A percentile compares a stretch with the other conserved stretches of the same genome.
These are phyloP conservation scores for Leptobrachium leishanense DNA, from an alignment of 2,113 vertebrate species.

Conservation along the genomic window DNA sequence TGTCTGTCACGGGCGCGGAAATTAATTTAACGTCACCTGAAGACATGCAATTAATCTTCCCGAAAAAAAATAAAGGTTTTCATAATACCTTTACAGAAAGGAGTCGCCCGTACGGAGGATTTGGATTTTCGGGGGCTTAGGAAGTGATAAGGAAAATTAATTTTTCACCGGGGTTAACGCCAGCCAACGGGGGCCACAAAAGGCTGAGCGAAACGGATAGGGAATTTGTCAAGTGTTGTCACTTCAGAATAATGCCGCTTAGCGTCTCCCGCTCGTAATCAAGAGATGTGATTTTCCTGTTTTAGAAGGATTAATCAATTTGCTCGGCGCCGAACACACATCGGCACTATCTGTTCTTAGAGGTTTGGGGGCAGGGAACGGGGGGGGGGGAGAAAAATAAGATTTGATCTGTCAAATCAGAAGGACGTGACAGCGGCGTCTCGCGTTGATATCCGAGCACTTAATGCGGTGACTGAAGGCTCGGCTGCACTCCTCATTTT, in stretches of 20 bases:
- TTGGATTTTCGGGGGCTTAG: conserved; percentile 94
- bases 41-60: conserved; percentile 97
- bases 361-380: conserved; percentile 54
- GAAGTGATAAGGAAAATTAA: conserved; percentile 98
- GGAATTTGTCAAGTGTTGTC: conserved; percentile 92
- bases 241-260: conserved; percentile 91
- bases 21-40: conserved; percentile 92
- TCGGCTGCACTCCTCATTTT: conserved; percentile 64
- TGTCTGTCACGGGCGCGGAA: conserved; percentile 87
- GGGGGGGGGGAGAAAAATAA: conserved; percentile 69
- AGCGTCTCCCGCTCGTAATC: conserved; percentile 90
- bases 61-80: conserved; percentile 61
- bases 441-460: conserved; percentile 64
- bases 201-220: conserved; percentile 76
- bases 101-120: conserved; percentile 93
- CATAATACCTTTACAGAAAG: conserved; percentile 96
- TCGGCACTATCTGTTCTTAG: conserved; percentile 74
- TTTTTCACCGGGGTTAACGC: conserved; percentile 98
- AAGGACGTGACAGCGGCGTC: conserved; percentile 66
- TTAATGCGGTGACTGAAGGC: conserved; percentile 68
- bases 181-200: conserved; percentile 86
- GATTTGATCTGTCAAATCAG: conserved; percentile 93
- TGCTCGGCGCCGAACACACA: conserved; percentile 81
- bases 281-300: conserved; percentile 89
- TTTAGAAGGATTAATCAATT: conserved; percentile 93